Evolutionary conservation across 1,140 invertebrate genomes (phyloP).

Genomic region (Ooceraea biroi): DNA sequence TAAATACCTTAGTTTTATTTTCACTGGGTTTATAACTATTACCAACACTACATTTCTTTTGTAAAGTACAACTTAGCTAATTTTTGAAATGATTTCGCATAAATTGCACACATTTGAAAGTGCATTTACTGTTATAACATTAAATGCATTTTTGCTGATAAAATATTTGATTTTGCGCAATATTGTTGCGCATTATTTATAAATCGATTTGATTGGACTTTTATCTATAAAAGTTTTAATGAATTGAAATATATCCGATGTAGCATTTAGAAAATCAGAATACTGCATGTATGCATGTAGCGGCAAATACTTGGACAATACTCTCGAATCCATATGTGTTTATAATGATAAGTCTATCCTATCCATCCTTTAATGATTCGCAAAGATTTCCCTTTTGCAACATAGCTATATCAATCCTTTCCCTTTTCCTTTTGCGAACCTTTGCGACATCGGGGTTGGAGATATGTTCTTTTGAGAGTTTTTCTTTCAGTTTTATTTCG

Average conservation of each 20-base stretch:
- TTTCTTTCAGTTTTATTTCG: constrained; percentile 18
- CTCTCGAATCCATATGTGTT: constrained; percentile 3
- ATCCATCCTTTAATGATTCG: neutral
- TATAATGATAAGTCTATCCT: constrained; percentile 5
- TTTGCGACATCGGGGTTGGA: neutral
- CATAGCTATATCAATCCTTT: neutral
- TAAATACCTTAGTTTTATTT: no score
- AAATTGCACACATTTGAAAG: neutral
- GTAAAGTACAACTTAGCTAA: neutral
- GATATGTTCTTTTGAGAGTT: constrained; percentile 3
- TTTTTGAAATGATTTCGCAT: constrained; percentile 3
- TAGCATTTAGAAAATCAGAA: neutral
- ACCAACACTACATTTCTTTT: neutral
- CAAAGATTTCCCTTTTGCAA: constrained; percentile 22
- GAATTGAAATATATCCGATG: neutral
- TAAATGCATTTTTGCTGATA: neutral
- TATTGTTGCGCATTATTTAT: constrained; percentile 12
- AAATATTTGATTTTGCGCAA: constrained; percentile 6
- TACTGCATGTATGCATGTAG: neutral
- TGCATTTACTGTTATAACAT: constrained; percentile 7
- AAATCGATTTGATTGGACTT: constrained; percentile 4
- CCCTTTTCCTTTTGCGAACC: constrained; percentile 5
- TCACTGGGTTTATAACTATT: no score
- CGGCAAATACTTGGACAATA: constrained; percentile 1
- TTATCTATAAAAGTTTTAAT: no score